Base-by-base conservation (phyloP, 2,797 vertebrate species). In the Mareca strepera region DNA sequence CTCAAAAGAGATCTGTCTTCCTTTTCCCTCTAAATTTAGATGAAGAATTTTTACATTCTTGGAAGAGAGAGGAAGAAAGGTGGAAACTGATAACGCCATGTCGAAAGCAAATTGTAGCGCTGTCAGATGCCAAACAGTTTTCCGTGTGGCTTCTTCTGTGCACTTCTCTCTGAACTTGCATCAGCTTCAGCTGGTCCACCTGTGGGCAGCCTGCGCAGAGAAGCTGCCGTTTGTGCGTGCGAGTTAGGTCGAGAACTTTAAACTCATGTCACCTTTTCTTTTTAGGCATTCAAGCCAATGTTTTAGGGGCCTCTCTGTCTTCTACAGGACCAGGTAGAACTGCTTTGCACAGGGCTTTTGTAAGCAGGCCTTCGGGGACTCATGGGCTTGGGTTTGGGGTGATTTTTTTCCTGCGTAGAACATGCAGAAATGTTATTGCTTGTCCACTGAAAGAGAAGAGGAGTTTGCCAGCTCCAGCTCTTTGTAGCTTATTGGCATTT, bases 301-400 rank as follows among this genome's bases (percentile, higher is more conserved):
- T 96, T 97, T 97, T 93, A 96, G 92, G 92, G 94, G 94, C 90
- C 87, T 95, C 92, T 96, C 92, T 96, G 90, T 96, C 90, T 94
- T 94, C 95, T 96, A 94, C 92, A 96, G 82, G 85, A 93, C 94
- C 96, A 94, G 86, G 95, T 97, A 95, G 95, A 97, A 79, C 75
- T 96, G 81, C 93, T 97, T 96, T 96, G 90, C 83, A 82, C 77
- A 96, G 96, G 95, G 90, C 94, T 96, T 92, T 93, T 82, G 29
- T 95, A 92, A 93, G 96, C 89, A 93, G 91, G 90, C 64, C 93
- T 96, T 87, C 96, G 95, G 93, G 95, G 96, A 84, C 52, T 82
- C 5, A 91, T 2, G 96, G 96, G 94, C 83, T 95, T 80, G 96
- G 94, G 96, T 95, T 95, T 91, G 90, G 96, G 95, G 67, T 84